Evolutionary conservation across 2,113 vertebrate genomes (phyloP), one percentile per base, ranked within the genome.

Genomic region (Tauraco erythrolophus): DNA sequence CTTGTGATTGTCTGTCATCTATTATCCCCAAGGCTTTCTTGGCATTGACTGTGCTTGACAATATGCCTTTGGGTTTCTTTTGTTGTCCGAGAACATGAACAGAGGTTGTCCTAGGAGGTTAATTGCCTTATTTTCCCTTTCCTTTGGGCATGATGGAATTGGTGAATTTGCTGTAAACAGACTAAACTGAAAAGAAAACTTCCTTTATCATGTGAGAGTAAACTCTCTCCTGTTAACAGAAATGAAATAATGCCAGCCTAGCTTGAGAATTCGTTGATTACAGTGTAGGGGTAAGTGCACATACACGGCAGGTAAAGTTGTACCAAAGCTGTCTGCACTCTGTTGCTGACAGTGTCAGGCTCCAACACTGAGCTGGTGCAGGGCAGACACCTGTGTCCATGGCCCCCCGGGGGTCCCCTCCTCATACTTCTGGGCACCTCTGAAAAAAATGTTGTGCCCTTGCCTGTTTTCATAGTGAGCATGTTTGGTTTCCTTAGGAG

Each of bases 1-100:
- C 77, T 84, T 82, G 77, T 76, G 86, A 94, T 78, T 91, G 76
- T 76, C 95, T 88, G 46, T 96, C 85, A 70, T 93, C 83, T 95
- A 2, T 95, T 92, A 92, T 89, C 81, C 65, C 69, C 72, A 74
- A 89, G 86, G 80, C 89, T 92, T 91, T 92, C 91, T 84, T 89
- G 83, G 80, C 86, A 46, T 71, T 33, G 77, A 19, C 48, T 71
- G n/a, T 43, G 12, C 56, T 75, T 51, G 10, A 56, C 0, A 0
- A 70, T 24, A 30, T 2, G 57, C 27, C 74, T 89, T 90, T 33
- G 70, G 74, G 65, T 92, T 93, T 83, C 82, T 90, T 96, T 89
- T 71, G 37, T 74, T 87, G 77, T 68, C 65, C 74, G 56, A 71
- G 91, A 84, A 65, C 60, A 66, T 3, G 65, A 91, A 23, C 62